Base-by-base conservation (phyloP, 2,113 vertebrate species). In the Pycnonotus jocosus region DNA sequence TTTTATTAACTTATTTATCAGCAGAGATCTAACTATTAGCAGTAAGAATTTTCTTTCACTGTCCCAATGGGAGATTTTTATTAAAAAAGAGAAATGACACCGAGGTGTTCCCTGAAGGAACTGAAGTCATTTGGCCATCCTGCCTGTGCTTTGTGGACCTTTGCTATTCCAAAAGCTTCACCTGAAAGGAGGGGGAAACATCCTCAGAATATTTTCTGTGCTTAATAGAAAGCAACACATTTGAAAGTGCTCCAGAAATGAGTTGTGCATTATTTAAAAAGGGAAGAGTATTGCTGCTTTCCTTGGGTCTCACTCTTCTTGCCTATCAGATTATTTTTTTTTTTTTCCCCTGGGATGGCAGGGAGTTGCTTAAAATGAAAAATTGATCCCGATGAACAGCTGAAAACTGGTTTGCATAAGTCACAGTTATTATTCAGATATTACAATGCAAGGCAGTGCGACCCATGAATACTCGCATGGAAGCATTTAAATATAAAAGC, bases 361-460 rank as follows among this genome's bases (percentile, higher is more conserved):
- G 82, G 72, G 88, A 88, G 82, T 95, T 95, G 94, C 93, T 96
- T 81, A 92, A 95, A 96, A 97, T 97, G 95, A 97, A 96, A 96
- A 97, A 97, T 92, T 93, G 90, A 95, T 96, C 92, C 76, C 38
- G 62, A 92, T 37, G 66, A 96, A 93, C 88, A 94, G 93, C 90
- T 96, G 94, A 89, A 96, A 95, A 95, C 95, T 92, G 93, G 93
- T 96, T 97, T 97, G 95, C 95, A 97, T 97, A 96, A 95, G 97
- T 82, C 95, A 82, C 74, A 47, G 94, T 96, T 96, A 96, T 97
- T 97, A 97, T 97, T 97, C 96, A 94, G 95, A 82, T 94, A 95
- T 95, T 96, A 96, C 83, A 96, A 96, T 95, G 95, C 94, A 68
- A 90, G 96, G 87, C 70, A 83, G 83, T 31, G 86, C 88, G 77